Evolutionary conservation across 2,113 vertebrate genomes (phyloP).

Genomic region (Bubo bubo): DNA sequence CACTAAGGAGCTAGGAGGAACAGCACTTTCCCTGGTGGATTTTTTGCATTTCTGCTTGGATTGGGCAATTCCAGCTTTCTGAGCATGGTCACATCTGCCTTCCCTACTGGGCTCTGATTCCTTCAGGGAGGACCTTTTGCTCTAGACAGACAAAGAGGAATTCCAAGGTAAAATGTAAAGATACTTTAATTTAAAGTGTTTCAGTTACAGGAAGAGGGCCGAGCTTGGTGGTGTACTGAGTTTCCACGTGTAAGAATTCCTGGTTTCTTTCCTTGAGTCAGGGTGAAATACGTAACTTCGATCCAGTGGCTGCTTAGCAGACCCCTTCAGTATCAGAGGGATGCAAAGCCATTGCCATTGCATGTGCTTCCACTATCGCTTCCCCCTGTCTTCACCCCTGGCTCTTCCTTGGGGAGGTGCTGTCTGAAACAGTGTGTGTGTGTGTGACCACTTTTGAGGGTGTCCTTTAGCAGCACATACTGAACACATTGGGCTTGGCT

Average conservation of each 20-base stretch:
- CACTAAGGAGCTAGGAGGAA: not conserved
- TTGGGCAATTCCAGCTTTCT: not conserved
- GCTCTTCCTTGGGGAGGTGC: not conserved
- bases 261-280: not conserved
- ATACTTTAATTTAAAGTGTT: not conserved
- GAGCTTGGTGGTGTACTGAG: not conserved
- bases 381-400: not conserved
- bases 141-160: not conserved
- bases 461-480: not conserved
- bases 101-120: not conserved
- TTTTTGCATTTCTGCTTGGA: not conserved
- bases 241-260: not conserved
- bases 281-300: not conserved
- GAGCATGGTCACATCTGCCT: not conserved
- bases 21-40: not conserved
- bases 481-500: not conserved
- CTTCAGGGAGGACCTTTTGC: not conserved
- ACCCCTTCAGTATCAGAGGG: not conserved
- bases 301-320: not conserved
- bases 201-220: not conserved
- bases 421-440: not conserved
- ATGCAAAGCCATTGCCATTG: not conserved
- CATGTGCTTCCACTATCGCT: accelerated
- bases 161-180: not conserved
- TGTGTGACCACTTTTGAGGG: accelerated